Evolutionary conservation across 2,113 vertebrate genomes (phyloP).

Genomic region (Tympanuchus pallidicinctus): DNA sequence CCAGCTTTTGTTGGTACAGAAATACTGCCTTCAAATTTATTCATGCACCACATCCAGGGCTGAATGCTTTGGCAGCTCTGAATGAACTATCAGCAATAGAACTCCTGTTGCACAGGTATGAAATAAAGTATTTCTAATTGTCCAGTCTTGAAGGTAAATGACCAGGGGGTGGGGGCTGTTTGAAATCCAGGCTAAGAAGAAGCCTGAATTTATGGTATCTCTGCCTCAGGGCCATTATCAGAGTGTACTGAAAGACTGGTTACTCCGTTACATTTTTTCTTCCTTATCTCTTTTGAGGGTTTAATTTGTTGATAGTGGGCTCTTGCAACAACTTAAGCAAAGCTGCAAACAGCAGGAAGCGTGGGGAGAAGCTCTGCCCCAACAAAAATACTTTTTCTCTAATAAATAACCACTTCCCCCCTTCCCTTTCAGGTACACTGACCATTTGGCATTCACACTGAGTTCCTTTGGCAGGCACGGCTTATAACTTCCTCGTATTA

Average conservation of each 20-base stretch:
- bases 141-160: neutral
- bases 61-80: neutral
- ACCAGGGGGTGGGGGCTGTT: accelerated
- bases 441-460: conserved; percentile 20
- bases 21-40: neutral
- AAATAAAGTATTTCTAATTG: neutral
- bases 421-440: conserved; percentile 22
- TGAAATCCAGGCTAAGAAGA: neutral
- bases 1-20: neutral
- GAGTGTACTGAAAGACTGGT: neutral
- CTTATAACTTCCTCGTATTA: conserved; percentile 58
- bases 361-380: neutral
- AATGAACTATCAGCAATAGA: neutral
- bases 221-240: neutral
- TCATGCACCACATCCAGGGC: neutral
- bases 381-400: accelerated
- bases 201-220: neutral
- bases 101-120: neutral
- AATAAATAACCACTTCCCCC: neutral
- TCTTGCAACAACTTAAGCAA: neutral
- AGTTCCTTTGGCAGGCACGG: neutral
- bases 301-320: neutral
- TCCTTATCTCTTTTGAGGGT: neutral
- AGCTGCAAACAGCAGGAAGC: neutral
- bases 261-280: neutral